A percentile compares a stretch with the other conserved stretches of the same genome.
Conservation (phyloP, 2,113 vertebrate species). For the Prionailurus viverrinus region DNA sequence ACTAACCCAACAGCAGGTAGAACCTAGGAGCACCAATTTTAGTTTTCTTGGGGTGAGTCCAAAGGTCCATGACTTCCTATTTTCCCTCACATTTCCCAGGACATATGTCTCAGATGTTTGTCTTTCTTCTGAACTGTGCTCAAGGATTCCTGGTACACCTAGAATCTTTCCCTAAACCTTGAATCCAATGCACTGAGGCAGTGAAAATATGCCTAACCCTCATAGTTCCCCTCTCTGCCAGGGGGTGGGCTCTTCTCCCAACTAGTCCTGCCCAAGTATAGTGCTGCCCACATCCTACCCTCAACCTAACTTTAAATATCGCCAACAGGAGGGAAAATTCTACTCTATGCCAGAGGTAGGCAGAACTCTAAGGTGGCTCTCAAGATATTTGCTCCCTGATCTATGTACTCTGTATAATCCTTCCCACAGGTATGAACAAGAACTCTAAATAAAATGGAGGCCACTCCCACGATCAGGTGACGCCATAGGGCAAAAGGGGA, state of each 20-base stretch:
- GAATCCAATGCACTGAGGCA: neutral
- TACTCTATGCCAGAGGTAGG: neutral
- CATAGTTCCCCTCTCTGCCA: neutral
- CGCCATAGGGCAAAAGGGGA: neutral
- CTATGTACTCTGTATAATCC: too few relatives aligned
- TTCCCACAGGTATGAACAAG: neutral
- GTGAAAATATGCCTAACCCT: neutral
- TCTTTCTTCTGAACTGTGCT: neutral
- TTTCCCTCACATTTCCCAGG: neutral
- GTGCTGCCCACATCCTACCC: too few relatives aligned
- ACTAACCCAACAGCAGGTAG: neutral
- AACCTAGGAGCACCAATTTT: neutral
- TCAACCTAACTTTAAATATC: neutral
- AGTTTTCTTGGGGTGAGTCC: too few relatives aligned
- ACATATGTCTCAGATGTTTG: neutral
- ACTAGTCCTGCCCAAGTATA: neutral
- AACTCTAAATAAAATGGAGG: neutral
- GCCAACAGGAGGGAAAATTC: neutral
- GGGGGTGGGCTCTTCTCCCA: neutral
- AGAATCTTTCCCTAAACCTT: neutral
- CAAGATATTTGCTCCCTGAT: neutral
- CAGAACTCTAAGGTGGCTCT: neutral
- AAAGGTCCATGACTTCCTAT: neutral
- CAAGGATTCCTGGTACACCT: neutral
- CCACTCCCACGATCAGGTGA: neutral